Evolutionary conservation across 2,797 vertebrate species (phyloP), one percentile per base, ranked within the genome.

Genomic region (Sparidentex hasta): DNA sequence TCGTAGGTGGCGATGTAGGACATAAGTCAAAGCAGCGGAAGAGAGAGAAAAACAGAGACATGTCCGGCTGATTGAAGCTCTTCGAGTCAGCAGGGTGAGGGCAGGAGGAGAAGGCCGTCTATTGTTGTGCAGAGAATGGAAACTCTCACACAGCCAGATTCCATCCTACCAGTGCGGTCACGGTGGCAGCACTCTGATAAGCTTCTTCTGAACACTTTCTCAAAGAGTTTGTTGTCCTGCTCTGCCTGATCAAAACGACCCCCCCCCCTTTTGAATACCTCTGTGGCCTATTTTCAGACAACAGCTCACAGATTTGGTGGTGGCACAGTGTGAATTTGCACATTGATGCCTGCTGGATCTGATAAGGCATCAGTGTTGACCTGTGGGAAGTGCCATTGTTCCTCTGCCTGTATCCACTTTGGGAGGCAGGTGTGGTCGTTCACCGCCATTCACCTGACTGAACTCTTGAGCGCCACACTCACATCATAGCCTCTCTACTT

Each of bases 71-170:
- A 79, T 52, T 81, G 69, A 38, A 27, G 25, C 0, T 1, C 74
- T 72, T 69, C 69, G 6, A 76, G 81, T 87, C 83, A 90, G 81
- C 65, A 80, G 67, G 77, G 62, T 57, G 71, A 78, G 71, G 80
- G 76, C 83, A 71, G 86, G 63, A 80, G 38, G 80, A 91, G 81
- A 94, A 93, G 90, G 88, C 70, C 78, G 47, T 86, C 88, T 83
- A 91, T 94, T 94, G 93, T 94, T 92, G 57, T 48, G 61, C 54
- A 78, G 72, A 91, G 88, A 93, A 93, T 87, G 87, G 85, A 87
- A 91, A 82, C 80, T 85, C 87, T 91, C 89, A 92, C 73, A 57
- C 76, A 77, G 82, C 65, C 63, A 85, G 78, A 93, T 93, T 92
- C 89, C 91, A 84, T 87, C 85, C 92, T 90, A 86, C 87, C 71